phyloP scores from a whole-genome alignment of 2,888 invertebrate genomes.

The Cantharis rufa region DNA sequence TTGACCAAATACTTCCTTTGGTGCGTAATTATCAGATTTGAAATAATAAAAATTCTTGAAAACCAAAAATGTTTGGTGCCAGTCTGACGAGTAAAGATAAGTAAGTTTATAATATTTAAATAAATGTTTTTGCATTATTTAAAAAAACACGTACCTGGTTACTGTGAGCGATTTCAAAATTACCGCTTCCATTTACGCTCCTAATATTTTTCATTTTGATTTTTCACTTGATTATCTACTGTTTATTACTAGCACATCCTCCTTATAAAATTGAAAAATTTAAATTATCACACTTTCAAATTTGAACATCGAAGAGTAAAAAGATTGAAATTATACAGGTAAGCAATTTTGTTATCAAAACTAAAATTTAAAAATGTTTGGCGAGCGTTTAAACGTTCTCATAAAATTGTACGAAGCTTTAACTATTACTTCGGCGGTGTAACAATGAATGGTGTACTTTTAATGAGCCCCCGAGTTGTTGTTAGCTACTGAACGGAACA shows the following conservation, averaged over 20 bases:
- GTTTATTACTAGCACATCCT: background rate
- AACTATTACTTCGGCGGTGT: slow-evolving; percentile 14
- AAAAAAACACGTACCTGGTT: slow-evolving; percentile 52
- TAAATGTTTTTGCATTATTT: background rate
- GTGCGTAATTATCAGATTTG: background rate
- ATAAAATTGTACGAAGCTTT: background rate
- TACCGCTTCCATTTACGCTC: slow-evolving; percentile 58
- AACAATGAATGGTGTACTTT: slow-evolving; percentile 23
- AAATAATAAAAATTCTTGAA: too few species aligned
- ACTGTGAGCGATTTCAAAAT: slow-evolving; percentile 59
- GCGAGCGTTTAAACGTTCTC: background rate
- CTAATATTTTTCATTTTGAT: slow-evolving; percentile 39
- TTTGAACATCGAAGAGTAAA: background rate
- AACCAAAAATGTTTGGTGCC: background rate
- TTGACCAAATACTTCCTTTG: background rate
- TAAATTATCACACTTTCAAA: background rate
- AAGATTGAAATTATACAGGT: background rate
- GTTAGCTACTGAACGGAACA: slow-evolving; percentile 15
- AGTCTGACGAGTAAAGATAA: background rate
- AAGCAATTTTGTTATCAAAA: background rate
- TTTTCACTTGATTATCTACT: background rate
- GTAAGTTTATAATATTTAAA: background rate
- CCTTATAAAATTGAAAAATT: background rate
- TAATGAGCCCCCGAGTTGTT: slow-evolving; percentile 15
- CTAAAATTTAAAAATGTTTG: background rate